Conservation (phyloP, 2,888 invertebrate genomes). For the Acronicta leporina region DNA sequence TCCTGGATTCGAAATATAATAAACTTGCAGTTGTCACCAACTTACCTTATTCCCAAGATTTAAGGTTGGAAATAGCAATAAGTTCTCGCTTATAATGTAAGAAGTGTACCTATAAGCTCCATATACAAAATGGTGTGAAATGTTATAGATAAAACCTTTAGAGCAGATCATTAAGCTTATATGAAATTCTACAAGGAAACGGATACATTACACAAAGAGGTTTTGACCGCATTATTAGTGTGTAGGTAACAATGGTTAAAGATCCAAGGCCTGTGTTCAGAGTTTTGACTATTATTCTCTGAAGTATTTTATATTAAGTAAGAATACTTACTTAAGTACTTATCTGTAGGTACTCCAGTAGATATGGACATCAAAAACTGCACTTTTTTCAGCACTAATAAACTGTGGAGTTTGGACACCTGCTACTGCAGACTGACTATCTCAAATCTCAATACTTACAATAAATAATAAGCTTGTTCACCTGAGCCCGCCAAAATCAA, state of each 20-base stretch:
- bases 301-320: not conserved
- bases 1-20: slow-evolving; percentile 30
- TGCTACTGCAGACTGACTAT: too few relatives aligned
- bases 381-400: too few relatives aligned
- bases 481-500: too few relatives aligned
- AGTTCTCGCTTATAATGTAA: not conserved
- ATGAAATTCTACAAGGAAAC: slow-evolving; percentile 49
- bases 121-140: slow-evolving; percentile 41
- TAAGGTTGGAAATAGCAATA: slow-evolving; percentile 13
- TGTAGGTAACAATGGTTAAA: not conserved
- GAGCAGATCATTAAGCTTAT: slow-evolving; percentile 38
- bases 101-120: not conserved
- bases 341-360: too few relatives aligned
- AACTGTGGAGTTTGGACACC: too few relatives aligned
- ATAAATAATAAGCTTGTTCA: too few relatives aligned
- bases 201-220: slow-evolving; percentile 60
- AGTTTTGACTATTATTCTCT: not conserved
- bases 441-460: too few relatives aligned
- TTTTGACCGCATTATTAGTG: slow-evolving; percentile 43
- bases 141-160: slow-evolving; percentile 42
- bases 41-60: not conserved
- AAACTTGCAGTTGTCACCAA: slow-evolving; percentile 3
- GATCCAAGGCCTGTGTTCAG: not conserved
- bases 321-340: too few relatives aligned
- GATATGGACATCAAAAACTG: too few relatives aligned